phyloP scores from a whole-genome alignment of 2,113 vertebrate genomes.

The Rhinopithecus roxellana region DNA sequence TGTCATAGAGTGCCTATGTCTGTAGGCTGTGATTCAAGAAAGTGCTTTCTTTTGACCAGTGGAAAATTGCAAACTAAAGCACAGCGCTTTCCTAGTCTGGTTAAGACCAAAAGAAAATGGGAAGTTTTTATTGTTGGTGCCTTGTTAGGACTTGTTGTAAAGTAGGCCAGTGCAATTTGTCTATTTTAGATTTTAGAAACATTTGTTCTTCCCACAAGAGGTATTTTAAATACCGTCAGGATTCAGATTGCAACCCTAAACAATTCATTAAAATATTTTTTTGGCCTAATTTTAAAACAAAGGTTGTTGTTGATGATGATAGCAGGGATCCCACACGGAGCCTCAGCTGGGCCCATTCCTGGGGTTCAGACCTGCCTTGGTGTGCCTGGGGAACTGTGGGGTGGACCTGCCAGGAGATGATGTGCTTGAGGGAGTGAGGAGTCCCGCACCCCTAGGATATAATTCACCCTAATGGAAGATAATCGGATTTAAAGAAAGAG shows the following conservation, averaged over 20 bases:
- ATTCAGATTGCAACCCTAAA: background rate
- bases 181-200: conserved; percentile 43
- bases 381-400: background rate
- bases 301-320: background rate
- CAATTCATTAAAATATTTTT: conserved; percentile 35
- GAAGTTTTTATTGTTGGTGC: background rate
- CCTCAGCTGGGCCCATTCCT: rapidly evolving
- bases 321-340: rapidly evolving
- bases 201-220: background rate
- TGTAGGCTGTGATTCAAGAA: background rate
- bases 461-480: background rate
- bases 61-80: conserved; percentile 2
- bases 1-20: background rate
- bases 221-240: conserved; percentile 1
- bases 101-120: background rate
- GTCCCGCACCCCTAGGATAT: too few species aligned
- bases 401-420: background rate
- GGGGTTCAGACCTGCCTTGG: rapidly evolving
- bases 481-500: background rate
- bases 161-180: background rate
- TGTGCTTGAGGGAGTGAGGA: rapidly evolving
- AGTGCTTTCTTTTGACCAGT: background rate
- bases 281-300: conserved; percentile 20
- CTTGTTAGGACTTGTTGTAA: background rate
- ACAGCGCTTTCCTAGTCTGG: background rate